These are phyloP conservation scores for Pseudomugil tenellus DNA, from an alignment of 2,797 vertebrate species.

Conservation along the genomic window DNA sequence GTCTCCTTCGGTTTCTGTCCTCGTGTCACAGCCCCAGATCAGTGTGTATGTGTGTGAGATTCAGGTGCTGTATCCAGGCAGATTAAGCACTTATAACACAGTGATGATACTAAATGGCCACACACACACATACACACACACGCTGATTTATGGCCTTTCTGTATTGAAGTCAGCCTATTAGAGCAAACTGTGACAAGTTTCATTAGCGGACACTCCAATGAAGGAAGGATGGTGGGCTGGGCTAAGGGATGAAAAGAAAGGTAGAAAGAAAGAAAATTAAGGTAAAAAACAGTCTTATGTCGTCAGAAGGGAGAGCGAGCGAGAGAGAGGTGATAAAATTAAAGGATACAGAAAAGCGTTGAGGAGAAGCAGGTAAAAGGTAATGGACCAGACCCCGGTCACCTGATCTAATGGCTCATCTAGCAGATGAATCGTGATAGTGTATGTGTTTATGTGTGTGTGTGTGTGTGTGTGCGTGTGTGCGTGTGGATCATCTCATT, in stretches of 20 bases:
- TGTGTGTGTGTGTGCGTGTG: slow-evolving; percentile 32
- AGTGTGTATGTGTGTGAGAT: slow-evolving; percentile 13
- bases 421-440: slow-evolving; percentile 51
- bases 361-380: slow-evolving; percentile 58
- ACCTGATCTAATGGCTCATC: slow-evolving; percentile 62
- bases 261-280: slow-evolving; percentile 1
- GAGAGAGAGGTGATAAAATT: slow-evolving; percentile 5
- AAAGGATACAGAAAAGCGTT: slow-evolving; percentile 24
- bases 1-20: neutral
- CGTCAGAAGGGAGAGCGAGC: neutral
- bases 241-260: too few relatives aligned
- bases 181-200: slow-evolving; percentile 41
- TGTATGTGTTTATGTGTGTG: slow-evolving; percentile 24
- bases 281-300: neutral
- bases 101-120: slow-evolving; percentile 36
- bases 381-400: slow-evolving; percentile 49
- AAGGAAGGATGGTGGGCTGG: slow-evolving; percentile 19
- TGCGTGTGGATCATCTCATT: slow-evolving; percentile 48
- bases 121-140: slow-evolving; percentile 22
- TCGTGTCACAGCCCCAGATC: neutral
- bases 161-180: slow-evolving; percentile 44
- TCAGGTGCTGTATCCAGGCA: slow-evolving; percentile 71
- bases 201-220: slow-evolving; percentile 36
- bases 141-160: slow-evolving; percentile 60
- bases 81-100: slow-evolving; percentile 56